These are phyloP conservation scores for Dione vanillae DNA, from an alignment of 2,888 invertebrate genomes.

Conservation along the genomic window DNA sequence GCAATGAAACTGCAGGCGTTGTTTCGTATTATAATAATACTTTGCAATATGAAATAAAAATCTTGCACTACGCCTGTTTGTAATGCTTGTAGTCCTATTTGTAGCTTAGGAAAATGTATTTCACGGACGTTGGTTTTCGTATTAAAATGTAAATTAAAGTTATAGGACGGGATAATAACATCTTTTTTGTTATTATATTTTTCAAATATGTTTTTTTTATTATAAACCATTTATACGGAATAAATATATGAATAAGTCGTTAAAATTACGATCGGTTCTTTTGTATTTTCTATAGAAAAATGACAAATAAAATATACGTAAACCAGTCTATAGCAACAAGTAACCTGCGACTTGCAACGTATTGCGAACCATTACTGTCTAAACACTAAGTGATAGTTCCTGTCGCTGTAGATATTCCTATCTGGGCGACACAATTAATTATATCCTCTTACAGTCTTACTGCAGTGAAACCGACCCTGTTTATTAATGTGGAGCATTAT, in stretches of 20 bases:
- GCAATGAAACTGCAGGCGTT: slow-evolving; percentile 46
- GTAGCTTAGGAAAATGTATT: slow-evolving; percentile 26
- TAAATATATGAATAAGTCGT: background rate
- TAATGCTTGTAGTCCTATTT: slow-evolving; percentile 32
- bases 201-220: background rate
- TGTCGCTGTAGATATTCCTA: slow-evolving; percentile 58
- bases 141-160: slow-evolving; percentile 25
- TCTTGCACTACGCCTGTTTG: slow-evolving; percentile 42
- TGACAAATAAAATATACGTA: too few relatives aligned
- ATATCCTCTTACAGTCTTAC: slow-evolving; percentile 68
- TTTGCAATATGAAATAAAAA: slow-evolving; percentile 47
- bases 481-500: slow-evolving; percentile 80
- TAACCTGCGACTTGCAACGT: background rate
- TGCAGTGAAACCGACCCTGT: slow-evolving; percentile 68
- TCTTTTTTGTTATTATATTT: slow-evolving; percentile 3
- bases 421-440: slow-evolving; percentile 72
- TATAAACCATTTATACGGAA: background rate
- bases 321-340: background rate
- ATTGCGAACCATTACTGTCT: slow-evolving; percentile 30
- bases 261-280: background rate
- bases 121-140: background rate
- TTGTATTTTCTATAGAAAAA: too few relatives aligned
- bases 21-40: slow-evolving; percentile 48
- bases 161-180: slow-evolving; percentile 5
- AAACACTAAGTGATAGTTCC: slow-evolving; percentile 69